Conservation (phyloP, 2,888 invertebrate genomes). For the Athalia cordata region DNA sequence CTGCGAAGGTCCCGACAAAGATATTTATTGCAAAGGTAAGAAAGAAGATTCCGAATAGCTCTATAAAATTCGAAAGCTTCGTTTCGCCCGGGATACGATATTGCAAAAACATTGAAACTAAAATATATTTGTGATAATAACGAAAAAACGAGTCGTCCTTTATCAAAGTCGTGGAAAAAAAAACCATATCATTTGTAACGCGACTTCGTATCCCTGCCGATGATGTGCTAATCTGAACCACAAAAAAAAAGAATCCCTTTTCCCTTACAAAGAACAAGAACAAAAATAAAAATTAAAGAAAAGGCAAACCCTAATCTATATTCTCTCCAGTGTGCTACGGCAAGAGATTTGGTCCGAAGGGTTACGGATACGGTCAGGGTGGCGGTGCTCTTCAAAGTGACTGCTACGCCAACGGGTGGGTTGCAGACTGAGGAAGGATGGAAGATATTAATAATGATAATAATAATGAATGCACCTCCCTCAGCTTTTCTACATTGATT, state of each 20-base stretch:
- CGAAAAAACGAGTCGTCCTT: too few species aligned
- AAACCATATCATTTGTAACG: neutral
- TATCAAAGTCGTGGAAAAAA: too few species aligned
- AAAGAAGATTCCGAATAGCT: constrained; percentile 8
- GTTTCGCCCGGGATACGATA: constrained; percentile 31
- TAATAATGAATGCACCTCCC: constrained; percentile 24
- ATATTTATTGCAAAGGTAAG: constrained; percentile 97
- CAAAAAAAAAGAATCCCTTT: too few species aligned
- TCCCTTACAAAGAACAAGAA: too few species aligned
- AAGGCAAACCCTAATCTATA: constrained; percentile 47
- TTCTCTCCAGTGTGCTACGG: constrained; percentile 90
- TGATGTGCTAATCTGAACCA: constrained; percentile 45
- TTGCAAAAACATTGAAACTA: constrained; percentile 16
- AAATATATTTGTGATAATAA: neutral
- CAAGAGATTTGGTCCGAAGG: constrained; percentile 97
- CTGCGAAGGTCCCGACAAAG: constrained; percentile 95
- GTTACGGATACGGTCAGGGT: constrained; percentile 98
- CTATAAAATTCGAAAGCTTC: constrained; percentile 7
- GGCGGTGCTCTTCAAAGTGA: constrained; percentile 95
- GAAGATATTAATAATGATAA: constrained; percentile 7
- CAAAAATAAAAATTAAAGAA: constrained; percentile 29
- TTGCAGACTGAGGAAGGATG: constrained; percentile 59
- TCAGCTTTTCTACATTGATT: constrained; percentile 41
- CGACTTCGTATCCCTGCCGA: constrained; percentile 43
- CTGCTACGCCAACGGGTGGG: constrained; percentile 89